phyloP scores from a whole-genome alignment of 2,797 vertebrate genomes.

The Sebastes taczanowskii region DNA sequence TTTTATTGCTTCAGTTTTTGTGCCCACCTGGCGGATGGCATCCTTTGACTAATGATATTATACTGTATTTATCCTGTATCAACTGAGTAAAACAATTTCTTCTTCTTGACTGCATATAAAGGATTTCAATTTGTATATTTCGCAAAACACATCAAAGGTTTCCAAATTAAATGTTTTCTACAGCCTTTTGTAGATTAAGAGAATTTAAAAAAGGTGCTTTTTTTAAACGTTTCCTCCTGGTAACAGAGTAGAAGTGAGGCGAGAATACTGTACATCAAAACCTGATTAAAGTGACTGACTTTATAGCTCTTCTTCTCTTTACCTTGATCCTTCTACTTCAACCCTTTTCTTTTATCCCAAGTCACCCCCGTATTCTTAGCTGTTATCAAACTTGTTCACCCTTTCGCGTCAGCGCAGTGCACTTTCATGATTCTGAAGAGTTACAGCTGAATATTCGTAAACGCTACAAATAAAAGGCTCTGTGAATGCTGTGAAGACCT shows the following conservation, averaged over 20 bases:
- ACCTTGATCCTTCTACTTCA: slow-evolving; percentile 2
- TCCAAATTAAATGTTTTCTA: background rate
- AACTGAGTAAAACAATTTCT: background rate
- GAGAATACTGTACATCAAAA: background rate
- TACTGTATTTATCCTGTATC: background rate
- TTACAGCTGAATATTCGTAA: background rate
- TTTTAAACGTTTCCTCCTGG: background rate
- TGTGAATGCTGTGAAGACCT: background rate
- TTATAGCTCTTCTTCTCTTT: background rate
- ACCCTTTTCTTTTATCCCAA: background rate
- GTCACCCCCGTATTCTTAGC: background rate
- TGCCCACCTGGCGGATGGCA: too few relatives aligned
- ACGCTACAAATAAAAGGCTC: background rate
- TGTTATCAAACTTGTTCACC: background rate
- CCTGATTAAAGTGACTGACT: background rate
- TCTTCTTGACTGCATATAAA: background rate
- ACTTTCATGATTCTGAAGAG: background rate
- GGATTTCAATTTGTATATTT: background rate
- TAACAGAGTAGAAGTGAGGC: background rate
- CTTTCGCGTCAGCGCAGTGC: background rate
- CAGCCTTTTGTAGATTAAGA: background rate
- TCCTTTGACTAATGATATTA: background rate
- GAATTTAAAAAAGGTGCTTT: background rate
- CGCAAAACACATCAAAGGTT: background rate
- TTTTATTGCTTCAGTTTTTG: background rate